phyloP scores from a whole-genome alignment of 1,140 invertebrate species.

The Liolophura sinensis region DNA sequence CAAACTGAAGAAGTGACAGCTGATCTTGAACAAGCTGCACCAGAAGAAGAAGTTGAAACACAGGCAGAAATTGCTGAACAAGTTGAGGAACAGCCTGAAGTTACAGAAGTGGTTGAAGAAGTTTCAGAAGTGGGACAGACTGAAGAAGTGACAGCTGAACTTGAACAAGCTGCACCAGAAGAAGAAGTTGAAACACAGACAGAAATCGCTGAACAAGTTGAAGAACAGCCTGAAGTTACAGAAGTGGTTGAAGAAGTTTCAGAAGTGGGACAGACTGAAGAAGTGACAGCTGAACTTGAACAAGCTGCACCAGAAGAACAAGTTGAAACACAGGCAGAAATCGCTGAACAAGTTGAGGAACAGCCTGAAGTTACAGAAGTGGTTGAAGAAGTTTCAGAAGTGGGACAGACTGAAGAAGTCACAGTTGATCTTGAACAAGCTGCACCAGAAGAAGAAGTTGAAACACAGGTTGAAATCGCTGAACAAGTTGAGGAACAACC shows the following conservation, averaged over 20 bases:
- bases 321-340: constrained; percentile 24
- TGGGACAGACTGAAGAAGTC: background rate
- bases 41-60: constrained; percentile 4
- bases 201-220: constrained; percentile 11
- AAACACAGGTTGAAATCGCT: background rate
- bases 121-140: constrained; percentile 10
- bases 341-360: constrained; percentile 21
- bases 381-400: background rate
- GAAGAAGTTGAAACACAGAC: constrained; percentile 14
- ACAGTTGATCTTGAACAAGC: background rate
- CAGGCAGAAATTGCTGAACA: constrained; percentile 2
- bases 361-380: constrained; percentile 16
- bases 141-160: constrained; percentile 15
- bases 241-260: constrained; percentile 14
- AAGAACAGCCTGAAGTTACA: constrained; percentile 10
- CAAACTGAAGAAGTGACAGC: constrained; percentile 14
- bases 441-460: background rate
- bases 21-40: constrained; percentile 10
- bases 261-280: constrained; percentile 19
- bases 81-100: constrained; percentile 3
- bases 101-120: constrained; percentile 6
- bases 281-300: constrained; percentile 20
- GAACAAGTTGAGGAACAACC: constrained; percentile 16
- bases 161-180: constrained; percentile 7
- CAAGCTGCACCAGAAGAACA: constrained; percentile 19